These are phyloP conservation scores for Pampusana beccarii DNA, from an alignment of 2,113 vertebrate species.

Conservation along the genomic window DNA sequence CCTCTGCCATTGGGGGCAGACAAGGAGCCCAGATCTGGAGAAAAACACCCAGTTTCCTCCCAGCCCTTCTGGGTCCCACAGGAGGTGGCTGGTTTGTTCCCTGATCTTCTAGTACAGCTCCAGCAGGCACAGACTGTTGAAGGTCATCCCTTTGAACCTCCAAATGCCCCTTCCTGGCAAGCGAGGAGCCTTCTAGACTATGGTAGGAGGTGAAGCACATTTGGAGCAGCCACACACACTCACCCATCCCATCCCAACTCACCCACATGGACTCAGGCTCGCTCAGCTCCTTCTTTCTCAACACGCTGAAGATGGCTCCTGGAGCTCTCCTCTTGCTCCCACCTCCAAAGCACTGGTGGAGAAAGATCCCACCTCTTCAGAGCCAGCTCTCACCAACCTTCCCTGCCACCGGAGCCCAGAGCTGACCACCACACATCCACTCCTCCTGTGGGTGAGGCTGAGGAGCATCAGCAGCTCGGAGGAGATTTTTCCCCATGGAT, in stretches of 20 bases:
- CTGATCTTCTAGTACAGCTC: neutral
- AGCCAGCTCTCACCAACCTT: neutral
- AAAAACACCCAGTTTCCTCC: neutral
- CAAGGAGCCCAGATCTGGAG: neutral
- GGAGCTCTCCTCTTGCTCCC: neutral
- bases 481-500: neutral
- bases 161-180: neutral
- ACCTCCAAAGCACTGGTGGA: neutral
- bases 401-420: rapidly evolving
- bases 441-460: rapidly evolving
- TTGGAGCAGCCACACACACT: rapidly evolving
- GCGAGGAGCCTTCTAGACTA: neutral
- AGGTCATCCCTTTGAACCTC: neutral
- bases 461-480: neutral
- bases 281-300: neutral
- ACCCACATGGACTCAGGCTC: neutral
- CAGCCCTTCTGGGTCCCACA: neutral
- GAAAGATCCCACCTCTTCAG: neutral
- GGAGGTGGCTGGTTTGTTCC: neutral
- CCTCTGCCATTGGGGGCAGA: rapidly evolving
- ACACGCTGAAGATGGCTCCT: neutral
- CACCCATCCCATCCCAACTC: rapidly evolving
- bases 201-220: rapidly evolving
- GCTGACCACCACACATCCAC: neutral
- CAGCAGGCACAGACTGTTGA: neutral